A percentile compares a stretch with the other conserved stretches of the same genome.
Evolutionary conservation across 2,888 invertebrate genomes (phyloP).

Genomic region (Dasypogon diadema): DNA sequence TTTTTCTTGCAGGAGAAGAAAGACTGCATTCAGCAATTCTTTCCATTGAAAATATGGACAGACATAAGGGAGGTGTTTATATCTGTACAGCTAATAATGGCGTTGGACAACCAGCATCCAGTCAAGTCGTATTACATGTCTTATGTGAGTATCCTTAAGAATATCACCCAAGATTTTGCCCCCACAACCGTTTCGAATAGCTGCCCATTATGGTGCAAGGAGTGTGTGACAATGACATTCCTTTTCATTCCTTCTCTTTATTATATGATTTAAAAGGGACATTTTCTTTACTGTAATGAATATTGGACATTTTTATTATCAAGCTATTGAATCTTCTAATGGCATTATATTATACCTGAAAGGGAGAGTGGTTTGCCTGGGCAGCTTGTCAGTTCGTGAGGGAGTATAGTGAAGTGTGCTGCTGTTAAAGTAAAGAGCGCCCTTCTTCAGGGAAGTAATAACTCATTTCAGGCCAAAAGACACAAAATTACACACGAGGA

Average conservation of each 20-base stretch:
- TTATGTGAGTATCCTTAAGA: slow-evolving; percentile 71
- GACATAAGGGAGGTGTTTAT: slow-evolving; percentile 75
- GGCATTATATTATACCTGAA: too few relatives aligned
- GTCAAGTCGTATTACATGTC: slow-evolving; percentile 74
- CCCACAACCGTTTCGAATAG: background rate
- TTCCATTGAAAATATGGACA: slow-evolving; percentile 73
- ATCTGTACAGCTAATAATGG: slow-evolving; percentile 75
- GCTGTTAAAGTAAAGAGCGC: too few relatives aligned
- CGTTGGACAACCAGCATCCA: slow-evolving; percentile 74
- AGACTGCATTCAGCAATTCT: slow-evolving; percentile 73
- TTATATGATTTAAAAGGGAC: slow-evolving; percentile 21
- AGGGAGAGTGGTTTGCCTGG: too few relatives aligned
- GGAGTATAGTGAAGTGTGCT: too few relatives aligned
- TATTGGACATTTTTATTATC: slow-evolving; percentile 38
- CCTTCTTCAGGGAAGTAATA: too few relatives aligned
- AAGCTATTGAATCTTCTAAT: slow-evolving; percentile 43
- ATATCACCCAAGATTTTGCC: slow-evolving; percentile 5
- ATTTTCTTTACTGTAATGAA: slow-evolving; percentile 22
- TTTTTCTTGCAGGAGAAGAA: slow-evolving; percentile 71
- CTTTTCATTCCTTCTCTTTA: slow-evolving; percentile 26
- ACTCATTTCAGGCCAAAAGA: too few relatives aligned
- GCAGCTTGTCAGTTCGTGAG: too few relatives aligned
- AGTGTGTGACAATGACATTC: slow-evolving; percentile 33
- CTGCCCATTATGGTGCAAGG: background rate
- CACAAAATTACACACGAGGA: too few relatives aligned